Conservation (phyloP, 2,113 vertebrate genomes). For the Myotis lucifugus region DNA sequence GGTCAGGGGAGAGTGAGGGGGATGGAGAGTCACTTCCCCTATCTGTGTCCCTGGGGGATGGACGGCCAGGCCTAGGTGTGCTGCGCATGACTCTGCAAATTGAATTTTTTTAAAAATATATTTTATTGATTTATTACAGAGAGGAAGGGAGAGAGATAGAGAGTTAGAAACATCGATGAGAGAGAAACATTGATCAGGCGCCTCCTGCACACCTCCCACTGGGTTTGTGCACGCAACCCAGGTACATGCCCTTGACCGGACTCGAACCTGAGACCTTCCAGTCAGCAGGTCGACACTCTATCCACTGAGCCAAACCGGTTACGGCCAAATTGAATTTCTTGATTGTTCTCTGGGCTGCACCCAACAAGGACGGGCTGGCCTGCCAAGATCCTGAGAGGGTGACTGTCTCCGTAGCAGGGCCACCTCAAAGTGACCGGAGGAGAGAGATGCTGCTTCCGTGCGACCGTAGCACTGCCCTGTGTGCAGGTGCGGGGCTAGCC, state of each 20-base stretch:
- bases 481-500: not conserved
- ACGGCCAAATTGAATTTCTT: constrained; percentile 62
- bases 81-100: constrained; percentile 61
- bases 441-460: not conserved
- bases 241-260: too few species aligned
- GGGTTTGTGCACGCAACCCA: too few species aligned
- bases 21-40: not conserved
- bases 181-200: too few species aligned
- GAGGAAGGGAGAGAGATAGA: too few species aligned
- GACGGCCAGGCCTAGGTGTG: not conserved
- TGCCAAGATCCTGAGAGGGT: constrained; percentile 41
- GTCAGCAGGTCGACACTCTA: too few species aligned
- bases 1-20: not conserved
- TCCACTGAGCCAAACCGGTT: too few species aligned
- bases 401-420: not conserved
- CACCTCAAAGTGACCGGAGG: not conserved
- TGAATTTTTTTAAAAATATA: not conserved
- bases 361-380: not conserved
- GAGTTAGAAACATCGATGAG: too few species aligned
- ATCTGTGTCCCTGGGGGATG: not conserved
- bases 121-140: too few species aligned
- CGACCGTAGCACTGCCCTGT: too few species aligned
- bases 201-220: too few species aligned
- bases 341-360: constrained; percentile 64
- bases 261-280: too few species aligned